A percentile compares a stretch with the other conserved stretches of the same genome.
These are phyloP conservation scores for Symphodus melops DNA, from an alignment of 2,113 vertebrate species.

Conservation along the genomic window DNA sequence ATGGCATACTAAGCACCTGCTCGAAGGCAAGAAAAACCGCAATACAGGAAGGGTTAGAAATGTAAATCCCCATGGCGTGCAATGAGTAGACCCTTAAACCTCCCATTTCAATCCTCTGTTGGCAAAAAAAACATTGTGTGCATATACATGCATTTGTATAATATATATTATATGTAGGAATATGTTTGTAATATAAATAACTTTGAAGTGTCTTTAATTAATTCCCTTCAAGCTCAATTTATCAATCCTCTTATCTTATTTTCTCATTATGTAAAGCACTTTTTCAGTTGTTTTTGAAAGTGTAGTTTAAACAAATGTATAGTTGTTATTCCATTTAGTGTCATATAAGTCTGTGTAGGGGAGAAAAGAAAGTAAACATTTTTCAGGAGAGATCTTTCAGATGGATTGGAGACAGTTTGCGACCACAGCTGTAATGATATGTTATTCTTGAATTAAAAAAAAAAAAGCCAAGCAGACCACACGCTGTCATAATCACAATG, in stretches of 20 bases:
- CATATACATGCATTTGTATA: background rate
- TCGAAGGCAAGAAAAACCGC: background rate
- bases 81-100: background rate
- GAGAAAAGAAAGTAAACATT: no score
- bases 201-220: no score
- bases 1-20: constrained; percentile 7
- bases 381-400: no score
- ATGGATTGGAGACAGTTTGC: background rate
- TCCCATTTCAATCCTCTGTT: background rate
- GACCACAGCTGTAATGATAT: background rate
- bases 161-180: no score
- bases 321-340: no score
- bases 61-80: background rate
- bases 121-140: background rate
- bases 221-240: no score
- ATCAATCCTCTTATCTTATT: no score
- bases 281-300: no score
- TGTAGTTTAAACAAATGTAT: no score
- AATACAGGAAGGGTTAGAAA: background rate
- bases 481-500: constrained; percentile 14
- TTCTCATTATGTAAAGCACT: no score
- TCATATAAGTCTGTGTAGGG: no score
- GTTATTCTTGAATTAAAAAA: background rate
- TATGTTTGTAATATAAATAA: no score
- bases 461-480: constrained; percentile 21